These are phyloP conservation scores for Mantis religiosa DNA, from an alignment of 2,888 invertebrate genomes.

Conservation along the genomic window DNA sequence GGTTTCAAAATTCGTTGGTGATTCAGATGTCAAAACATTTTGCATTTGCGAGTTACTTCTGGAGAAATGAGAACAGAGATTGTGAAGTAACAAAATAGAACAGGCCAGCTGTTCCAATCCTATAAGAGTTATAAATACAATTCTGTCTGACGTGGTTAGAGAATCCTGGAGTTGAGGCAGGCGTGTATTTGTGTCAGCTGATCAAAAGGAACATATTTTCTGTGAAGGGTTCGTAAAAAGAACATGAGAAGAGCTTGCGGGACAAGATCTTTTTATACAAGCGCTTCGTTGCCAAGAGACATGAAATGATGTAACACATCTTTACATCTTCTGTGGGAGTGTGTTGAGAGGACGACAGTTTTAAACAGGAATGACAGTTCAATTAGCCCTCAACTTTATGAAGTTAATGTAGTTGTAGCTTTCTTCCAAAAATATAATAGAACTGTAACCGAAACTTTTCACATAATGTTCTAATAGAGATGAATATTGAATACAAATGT, in stretches of 20 bases:
- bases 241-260: neutral
- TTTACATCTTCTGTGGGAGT: no score
- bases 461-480: no score
- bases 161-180: neutral
- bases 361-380: no score
- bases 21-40: neutral
- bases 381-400: no score
- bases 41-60: neutral
- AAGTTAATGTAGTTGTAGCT: no score
- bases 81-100: neutral
- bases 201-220: neutral
- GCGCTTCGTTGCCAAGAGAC: no score
- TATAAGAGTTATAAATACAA: neutral
- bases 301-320: no score
- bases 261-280: neutral
- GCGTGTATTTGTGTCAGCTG: neutral
- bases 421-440: no score
- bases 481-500: no score
- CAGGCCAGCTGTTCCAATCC: neutral
- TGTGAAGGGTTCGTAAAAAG: neutral
- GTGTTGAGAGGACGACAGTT: no score
- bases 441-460: no score
- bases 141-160: neutral
- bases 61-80: neutral
- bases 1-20: neutral